Conservation (phyloP, 2,113 vertebrate genomes). For the Thalassarche chlororhynchos region DNA sequence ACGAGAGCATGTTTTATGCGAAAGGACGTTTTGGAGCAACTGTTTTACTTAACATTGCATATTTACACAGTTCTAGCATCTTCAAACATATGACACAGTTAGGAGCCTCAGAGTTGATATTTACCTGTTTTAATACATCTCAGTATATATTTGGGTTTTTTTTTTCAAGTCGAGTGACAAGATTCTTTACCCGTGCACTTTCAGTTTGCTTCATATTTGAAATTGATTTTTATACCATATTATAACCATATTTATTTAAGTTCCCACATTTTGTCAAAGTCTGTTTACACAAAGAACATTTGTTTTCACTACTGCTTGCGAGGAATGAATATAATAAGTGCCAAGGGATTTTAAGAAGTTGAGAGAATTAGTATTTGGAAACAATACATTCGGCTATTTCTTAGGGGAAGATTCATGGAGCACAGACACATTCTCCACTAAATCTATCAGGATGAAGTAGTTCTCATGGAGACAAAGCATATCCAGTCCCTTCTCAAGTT, state of each 20-base stretch:
- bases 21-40: slow-evolving; percentile 10
- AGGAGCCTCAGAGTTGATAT: neutral
- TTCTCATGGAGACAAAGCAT: slow-evolving; percentile 51
- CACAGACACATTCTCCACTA: slow-evolving; percentile 48
- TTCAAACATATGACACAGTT: neutral
- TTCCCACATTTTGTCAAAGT: slow-evolving; percentile 71
- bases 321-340: slow-evolving; percentile 62
- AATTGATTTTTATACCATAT: slow-evolving; percentile 53
- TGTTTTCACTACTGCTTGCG: slow-evolving; percentile 70
- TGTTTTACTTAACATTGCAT: slow-evolving; percentile 19
- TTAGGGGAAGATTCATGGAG: slow-evolving; percentile 52
- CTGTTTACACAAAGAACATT: slow-evolving; percentile 71
- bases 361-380: slow-evolving; percentile 66
- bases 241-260: slow-evolving; percentile 67
- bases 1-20: neutral
- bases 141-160: neutral
- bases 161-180: neutral
- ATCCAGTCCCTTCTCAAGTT: slow-evolving; percentile 18
- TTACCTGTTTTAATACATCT: slow-evolving; percentile 5
- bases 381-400: slow-evolving; percentile 53
- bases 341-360: slow-evolving; percentile 63
- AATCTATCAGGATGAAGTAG: slow-evolving; percentile 56
- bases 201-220: neutral
- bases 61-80: slow-evolving; percentile 1
- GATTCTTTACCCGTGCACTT: neutral